Evolutionary conservation across 1,140 invertebrate genomes (phyloP), one percentile per base, ranked within the genome.

Genomic region (Gerris buenoi): DNA sequence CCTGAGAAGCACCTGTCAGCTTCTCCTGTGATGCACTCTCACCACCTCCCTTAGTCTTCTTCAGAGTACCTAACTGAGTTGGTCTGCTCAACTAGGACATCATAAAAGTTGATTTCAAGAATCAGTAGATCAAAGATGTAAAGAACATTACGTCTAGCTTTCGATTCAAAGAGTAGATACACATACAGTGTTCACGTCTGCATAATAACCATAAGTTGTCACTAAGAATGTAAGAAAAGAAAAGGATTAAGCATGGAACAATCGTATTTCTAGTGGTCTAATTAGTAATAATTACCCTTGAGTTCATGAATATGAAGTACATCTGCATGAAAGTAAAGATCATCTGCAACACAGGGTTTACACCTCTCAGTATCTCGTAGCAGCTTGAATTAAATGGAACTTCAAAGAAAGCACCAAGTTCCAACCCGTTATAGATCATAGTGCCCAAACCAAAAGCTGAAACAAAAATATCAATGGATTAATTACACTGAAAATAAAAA

Each of bases 241-340:
- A n/a, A n/a, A n/a, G n/a, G n/a, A n/a, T n/a, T n/a, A n/a, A n/a
- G n/a, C n/a, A n/a, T n/a, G n/a, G n/a, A n/a, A n/a, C n/a, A n/a
- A n/a, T n/a, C n/a, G n/a, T n/a, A n/a, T n/a, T n/a, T n/a, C n/a
- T n/a, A n/a, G n/a, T n/a, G n/a, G n/a, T n/a, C n/a, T n/a, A n/a
- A n/a, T n/a, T n/a, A n/a, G n/a, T n/a, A n/a, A n/a, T 14, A 82
- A 86, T 86, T 85, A 97, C 94, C 82, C 95, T 85, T 64, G 94
- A 95, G 80, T 98, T 97, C 86, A 96, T 95, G 80, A 98, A 98
- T 75, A 98, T 95, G 76, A 97, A 98, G 75, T 97, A 97, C 91
- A 97, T 96, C 79, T 98, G 95, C 85, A 93, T 93, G 75, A 98
- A 97, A 15, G 94, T 96, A 80, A 97, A 98, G 29, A 95, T 86